These are phyloP conservation scores for Poeciliopsis occidentalis DNA, from an alignment of 2,113 vertebrate genomes.

Conservation along the genomic window DNA sequence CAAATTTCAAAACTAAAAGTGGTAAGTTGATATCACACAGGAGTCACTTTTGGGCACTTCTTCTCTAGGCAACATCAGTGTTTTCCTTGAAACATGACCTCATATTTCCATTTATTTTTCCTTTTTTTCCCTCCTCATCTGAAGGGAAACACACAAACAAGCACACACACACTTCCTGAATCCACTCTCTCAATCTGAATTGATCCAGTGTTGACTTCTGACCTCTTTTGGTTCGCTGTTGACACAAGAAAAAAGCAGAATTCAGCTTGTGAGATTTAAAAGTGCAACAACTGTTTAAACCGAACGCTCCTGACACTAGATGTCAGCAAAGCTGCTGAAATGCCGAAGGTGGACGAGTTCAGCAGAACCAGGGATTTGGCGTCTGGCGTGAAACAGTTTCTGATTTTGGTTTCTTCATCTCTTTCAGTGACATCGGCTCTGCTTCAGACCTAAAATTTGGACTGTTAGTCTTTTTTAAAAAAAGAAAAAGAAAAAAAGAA, in stretches of 20 bases:
- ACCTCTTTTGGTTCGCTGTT: not conserved
- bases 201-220: not conserved
- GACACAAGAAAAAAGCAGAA: not conserved
- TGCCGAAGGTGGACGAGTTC: not conserved
- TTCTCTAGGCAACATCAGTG: not conserved
- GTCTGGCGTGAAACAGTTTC: not conserved
- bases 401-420: not conserved
- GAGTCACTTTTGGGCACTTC: not conserved
- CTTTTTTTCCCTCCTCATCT: too few species aligned
- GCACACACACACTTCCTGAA: not conserved
- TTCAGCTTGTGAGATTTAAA: not conserved
- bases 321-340: conserved; percentile 54
- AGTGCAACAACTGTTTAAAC: not conserved
- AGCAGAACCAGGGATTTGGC: not conserved
- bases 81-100: not conserved
- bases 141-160: not conserved
- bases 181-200: not conserved
- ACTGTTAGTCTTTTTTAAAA: too few species aligned
- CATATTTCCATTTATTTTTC: too few species aligned
- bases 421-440: not conserved
- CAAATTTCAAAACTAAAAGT: too few species aligned
- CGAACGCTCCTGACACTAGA: conserved; percentile 50
- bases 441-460: not conserved
- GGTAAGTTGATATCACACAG: too few species aligned
- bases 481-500: too few species aligned